Evolutionary conservation across 2,888 invertebrate species (phyloP).

Genomic region (Limnephilus rhombicus): DNA sequence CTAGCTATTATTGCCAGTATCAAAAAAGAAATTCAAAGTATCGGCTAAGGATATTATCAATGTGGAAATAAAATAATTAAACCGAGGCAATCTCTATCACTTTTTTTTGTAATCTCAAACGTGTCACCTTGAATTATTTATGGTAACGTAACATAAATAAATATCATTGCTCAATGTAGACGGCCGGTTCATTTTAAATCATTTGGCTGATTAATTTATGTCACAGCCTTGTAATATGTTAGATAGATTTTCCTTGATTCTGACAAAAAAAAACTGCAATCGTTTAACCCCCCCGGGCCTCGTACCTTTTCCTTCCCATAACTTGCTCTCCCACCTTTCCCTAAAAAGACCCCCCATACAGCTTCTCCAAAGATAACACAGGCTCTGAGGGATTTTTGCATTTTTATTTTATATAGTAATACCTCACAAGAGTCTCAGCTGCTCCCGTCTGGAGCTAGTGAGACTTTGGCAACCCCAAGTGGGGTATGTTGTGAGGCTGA

Average conservation of each 20-base stretch:
- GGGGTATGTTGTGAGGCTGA: too few relatives aligned
- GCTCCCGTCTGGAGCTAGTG: too few relatives aligned
- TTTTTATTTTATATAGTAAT: too few relatives aligned
- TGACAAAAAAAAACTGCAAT: too few relatives aligned
- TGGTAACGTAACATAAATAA: background rate
- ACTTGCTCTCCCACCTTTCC: too few relatives aligned
- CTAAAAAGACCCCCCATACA: too few relatives aligned
- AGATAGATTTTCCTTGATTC: background rate
- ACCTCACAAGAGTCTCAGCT: too few relatives aligned
- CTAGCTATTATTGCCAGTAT: background rate
- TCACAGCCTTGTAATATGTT: background rate
- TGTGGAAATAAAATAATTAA: background rate
- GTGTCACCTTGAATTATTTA: background rate
- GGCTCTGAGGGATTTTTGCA: too few relatives aligned
- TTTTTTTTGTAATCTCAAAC: background rate
- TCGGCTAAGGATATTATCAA: background rate
- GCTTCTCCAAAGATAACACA: too few relatives aligned
- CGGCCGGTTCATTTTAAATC: background rate
- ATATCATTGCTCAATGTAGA: background rate
- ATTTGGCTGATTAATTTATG: background rate
- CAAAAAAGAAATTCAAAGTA: background rate
- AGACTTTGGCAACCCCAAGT: too few relatives aligned
- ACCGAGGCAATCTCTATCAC: background rate
- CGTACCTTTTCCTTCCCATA: too few relatives aligned
- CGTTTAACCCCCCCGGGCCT: too few relatives aligned